A percentile compares a stretch with the other conserved stretches of the same genome.
These are phyloP conservation scores for Pyrrhosoma nymphula DNA, from an alignment of 2,888 invertebrate species.

Conservation along the genomic window DNA sequence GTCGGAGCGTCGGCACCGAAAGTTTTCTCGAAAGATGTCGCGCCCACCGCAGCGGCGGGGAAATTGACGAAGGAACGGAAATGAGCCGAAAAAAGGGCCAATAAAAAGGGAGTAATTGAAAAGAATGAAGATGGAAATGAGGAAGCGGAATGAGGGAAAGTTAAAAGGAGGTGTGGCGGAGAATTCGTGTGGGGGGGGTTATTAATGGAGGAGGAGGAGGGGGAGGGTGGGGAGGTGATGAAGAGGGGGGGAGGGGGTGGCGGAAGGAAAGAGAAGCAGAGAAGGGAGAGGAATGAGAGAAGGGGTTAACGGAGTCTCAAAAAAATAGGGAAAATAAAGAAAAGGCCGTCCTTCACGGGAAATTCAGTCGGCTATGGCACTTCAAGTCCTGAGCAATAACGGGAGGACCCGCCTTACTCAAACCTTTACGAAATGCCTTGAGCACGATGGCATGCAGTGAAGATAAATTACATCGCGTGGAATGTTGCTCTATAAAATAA, in stretches of 20 bases:
- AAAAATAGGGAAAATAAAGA: too few species aligned
- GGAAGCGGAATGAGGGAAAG: too few species aligned
- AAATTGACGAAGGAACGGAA: constrained; percentile 10
- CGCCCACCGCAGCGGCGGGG: background rate
- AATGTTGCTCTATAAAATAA: too few species aligned
- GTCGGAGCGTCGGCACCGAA: background rate
- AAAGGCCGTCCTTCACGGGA: too few species aligned
- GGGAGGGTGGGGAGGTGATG: background rate
- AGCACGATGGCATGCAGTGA: too few species aligned
- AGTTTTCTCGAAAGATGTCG: background rate
- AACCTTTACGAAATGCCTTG: too few species aligned
- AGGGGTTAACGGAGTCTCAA: too few species aligned
- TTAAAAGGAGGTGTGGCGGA: background rate
- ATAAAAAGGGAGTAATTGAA: background rate
- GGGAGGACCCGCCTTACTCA: too few species aligned
- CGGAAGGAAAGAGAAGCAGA: background rate
- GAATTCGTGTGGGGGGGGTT: too few species aligned
- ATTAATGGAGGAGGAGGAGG: background rate
- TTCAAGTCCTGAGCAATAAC: too few species aligned
- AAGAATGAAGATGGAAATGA: background rate
- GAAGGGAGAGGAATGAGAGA: background rate
- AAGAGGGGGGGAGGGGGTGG: background rate
- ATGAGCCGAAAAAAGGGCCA: background rate
- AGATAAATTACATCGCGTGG: too few species aligned
- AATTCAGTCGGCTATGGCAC: too few species aligned